Percentiles rank a stretch among this genome's conserved stretches.
phyloP scores from a whole-genome alignment of 2,888 invertebrate genomes.

The Drosophila greeni region DNA sequence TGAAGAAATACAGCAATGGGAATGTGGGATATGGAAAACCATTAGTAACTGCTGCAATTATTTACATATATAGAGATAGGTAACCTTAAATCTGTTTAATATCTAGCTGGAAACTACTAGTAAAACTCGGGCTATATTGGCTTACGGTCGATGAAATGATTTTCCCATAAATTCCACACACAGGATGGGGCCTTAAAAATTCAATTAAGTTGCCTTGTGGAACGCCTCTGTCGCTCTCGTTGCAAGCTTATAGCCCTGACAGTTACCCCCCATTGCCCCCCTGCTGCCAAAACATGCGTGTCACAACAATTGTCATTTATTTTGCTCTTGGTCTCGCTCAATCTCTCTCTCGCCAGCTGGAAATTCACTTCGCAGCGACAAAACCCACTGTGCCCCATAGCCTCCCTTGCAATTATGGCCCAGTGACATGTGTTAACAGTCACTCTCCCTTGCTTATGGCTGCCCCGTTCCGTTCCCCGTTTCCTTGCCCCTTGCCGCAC shows the following conservation, averaged over 20 bases:
- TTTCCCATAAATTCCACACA: slow-evolving; percentile 40
- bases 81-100: not conserved
- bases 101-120: not conserved
- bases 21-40: not conserved
- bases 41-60: not conserved
- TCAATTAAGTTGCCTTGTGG: slow-evolving; percentile 41
- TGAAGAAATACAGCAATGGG: not conserved
- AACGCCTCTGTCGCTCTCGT: not conserved
- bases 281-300: slow-evolving; percentile 46
- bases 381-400: not conserved
- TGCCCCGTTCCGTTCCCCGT: slow-evolving; percentile 2
- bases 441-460: slow-evolving; percentile 3
- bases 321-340: slow-evolving; percentile 7
- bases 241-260: not conserved
- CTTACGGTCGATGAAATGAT: slow-evolving; percentile 35
- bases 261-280: not conserved
- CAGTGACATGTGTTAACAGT: slow-evolving; percentile 65
- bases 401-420: slow-evolving; percentile 59
- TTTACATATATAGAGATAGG: not conserved
- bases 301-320: slow-evolving; percentile 71
- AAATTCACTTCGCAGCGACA: not conserved
- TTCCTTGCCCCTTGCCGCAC: slow-evolving; percentile 1
- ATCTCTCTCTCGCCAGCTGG: slow-evolving; percentile 23
- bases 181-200: slow-evolving; percentile 42
- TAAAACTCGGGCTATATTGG: slow-evolving; percentile 14